Evolutionary conservation across 2,888 invertebrate species (phyloP), one percentile per base, ranked within the genome.

Genomic region (Megamerina dolium): DNA sequence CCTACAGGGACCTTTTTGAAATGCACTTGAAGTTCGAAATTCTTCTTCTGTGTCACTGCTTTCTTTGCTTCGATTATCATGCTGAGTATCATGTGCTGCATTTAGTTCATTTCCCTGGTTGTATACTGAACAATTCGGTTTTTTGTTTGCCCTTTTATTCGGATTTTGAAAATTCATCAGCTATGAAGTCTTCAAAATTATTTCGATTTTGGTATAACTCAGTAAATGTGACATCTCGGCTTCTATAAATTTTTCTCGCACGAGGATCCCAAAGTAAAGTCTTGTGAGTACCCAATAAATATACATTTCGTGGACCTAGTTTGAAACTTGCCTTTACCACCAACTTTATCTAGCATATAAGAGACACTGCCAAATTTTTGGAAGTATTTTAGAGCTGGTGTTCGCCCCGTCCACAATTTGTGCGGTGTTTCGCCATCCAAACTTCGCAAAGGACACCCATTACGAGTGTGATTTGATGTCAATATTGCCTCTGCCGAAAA

Each of bases 381-480:
- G 12, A 53, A 42, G 32, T 46, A 41, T 10, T 32, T 43, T 3
- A 54, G 39, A 12, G 21, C 42, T 12, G 49, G 49, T 17, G 10
- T 32, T 38, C 32, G 51, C n/a, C 41, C 46, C 3, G 20, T 45
- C 50, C 50, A 52, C 20, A 37, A 34, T 13, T 46, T 36, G 16
- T 31, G 48, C 9, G 49, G 49, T 9, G 37, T 35, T 31, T 43
- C 46, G 18, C 45, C 41, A 13, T 31, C 29, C 19, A 49, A 31
- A 13, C 43, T 43, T 44, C 45, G 44, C 5, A 49, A 43, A 16
- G 43, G 16, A 27, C 51, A 54, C 12, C 53, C 40, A 27, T 65
- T 64, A 41, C 55, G 53, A 13, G 57, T 35, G 33, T 56, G 51
- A 27, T 49, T 52, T 16, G 60, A 60, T 21, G 58, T 56, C 13